phyloP scores from a whole-genome alignment of 2,797 vertebrate species.

The Propithecus perrieri region DNA sequence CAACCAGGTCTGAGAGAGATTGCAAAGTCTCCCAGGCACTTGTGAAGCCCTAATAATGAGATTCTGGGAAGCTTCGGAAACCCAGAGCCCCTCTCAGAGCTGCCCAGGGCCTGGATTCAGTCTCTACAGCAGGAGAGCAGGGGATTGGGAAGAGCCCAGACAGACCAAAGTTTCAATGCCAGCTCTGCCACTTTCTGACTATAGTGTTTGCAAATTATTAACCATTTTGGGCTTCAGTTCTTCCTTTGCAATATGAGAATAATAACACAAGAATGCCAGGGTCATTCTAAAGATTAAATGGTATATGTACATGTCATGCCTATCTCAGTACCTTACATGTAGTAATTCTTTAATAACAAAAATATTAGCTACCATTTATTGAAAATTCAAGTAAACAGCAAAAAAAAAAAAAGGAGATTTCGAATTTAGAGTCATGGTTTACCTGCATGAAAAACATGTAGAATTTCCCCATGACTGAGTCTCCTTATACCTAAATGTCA shows the following conservation, averaged over 20 bases:
- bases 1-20: not conserved
- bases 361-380: not conserved
- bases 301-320: not conserved
- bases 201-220: not conserved
- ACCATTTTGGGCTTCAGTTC: not conserved
- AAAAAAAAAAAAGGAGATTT: not conserved
- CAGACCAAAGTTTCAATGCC: not conserved
- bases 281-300: constrained; percentile 22
- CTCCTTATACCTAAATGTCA: not conserved
- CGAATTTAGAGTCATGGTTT: not conserved
- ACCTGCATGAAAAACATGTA: not conserved
- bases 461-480: not conserved
- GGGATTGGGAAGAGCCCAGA: not conserved
- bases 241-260: constrained; percentile 1
- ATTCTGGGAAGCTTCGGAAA: not conserved
- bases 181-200: not conserved
- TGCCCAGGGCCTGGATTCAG: not conserved
- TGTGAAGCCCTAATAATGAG: not conserved
- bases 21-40: not conserved
- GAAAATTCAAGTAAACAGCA: not conserved
- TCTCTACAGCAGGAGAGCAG: not conserved
- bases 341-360: constrained; percentile 3
- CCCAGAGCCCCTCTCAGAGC: not conserved
- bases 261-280: not conserved
- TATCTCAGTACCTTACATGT: not conserved